phyloP scores from a whole-genome alignment of 2,113 vertebrate genomes.

The Poecilia latipinna region DNA sequence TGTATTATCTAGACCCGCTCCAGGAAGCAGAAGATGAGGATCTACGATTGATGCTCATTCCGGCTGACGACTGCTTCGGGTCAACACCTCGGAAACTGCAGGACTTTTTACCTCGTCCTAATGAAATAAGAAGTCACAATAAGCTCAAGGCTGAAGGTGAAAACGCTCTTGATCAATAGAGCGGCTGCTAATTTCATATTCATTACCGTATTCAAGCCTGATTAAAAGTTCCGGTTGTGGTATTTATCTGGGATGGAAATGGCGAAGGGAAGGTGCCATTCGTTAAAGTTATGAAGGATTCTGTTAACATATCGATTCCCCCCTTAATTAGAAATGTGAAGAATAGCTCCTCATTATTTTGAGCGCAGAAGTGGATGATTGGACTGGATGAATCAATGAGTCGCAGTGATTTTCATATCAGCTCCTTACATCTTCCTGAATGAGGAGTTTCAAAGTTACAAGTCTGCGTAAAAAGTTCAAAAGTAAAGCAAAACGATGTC shows the following conservation, averaged over 20 bases:
- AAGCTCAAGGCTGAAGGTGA: conserved; percentile 21
- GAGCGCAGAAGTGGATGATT: conserved; percentile 24
- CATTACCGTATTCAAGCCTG: conserved; percentile 42
- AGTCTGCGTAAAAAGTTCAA: neutral
- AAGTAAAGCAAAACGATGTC: neutral
- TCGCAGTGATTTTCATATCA: conserved; percentile 14
- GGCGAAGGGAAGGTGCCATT: conserved; percentile 34
- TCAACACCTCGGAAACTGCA: conserved; percentile 8
- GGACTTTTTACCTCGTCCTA: conserved; percentile 3
- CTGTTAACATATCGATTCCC: conserved; percentile 40
- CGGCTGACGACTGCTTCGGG: conserved; percentile 9
- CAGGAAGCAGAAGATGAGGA: conserved; percentile 11
- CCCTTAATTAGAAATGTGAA: conserved; percentile 47
- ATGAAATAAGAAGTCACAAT: conserved; percentile 49
- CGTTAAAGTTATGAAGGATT: conserved; percentile 46
- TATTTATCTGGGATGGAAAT: conserved; percentile 29
- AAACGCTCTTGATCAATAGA: conserved; percentile 49
- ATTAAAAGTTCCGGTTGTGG: conserved; percentile 53
- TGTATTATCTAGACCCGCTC: conserved; percentile 14
- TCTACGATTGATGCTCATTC: neutral
- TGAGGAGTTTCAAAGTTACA: conserved; percentile 21
- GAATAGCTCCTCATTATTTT: conserved; percentile 14
- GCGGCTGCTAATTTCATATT: conserved; percentile 44
- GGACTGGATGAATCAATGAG: conserved; percentile 32
- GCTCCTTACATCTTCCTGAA: conserved; percentile 31